Base-by-base conservation (phyloP, 2,113 vertebrate species). In the Apteryx owenii region DNA sequence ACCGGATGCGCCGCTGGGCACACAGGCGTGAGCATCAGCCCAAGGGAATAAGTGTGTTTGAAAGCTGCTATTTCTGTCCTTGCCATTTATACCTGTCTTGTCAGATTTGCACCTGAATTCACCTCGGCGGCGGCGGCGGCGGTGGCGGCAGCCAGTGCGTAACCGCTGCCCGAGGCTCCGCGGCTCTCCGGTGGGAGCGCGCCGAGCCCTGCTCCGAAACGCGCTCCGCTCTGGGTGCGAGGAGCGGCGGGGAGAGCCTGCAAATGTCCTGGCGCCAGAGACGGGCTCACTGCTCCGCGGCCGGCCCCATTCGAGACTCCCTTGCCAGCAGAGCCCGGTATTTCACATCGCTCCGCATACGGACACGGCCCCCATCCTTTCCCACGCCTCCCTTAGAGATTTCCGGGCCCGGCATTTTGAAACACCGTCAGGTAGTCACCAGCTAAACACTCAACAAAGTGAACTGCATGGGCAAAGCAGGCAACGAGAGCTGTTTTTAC, bases 21-120 rank as follows among this genome's bases (percentile, higher is more conserved):
- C 78, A 21, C 13, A 40, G 36, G 76, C 76, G 60, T 54, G 64
- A 88, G 42, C 9, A 3, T 28, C 89, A 95, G 36, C 89, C 69
- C 77, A 7, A 92, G 82, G 89, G 89, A 95, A 85, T 91, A 83
- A 95, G 69, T 75, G 54, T 91, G 79, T 70, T 96, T 38, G 36
- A 86, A 93, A 88, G 64, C 54, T 70, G 15, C 87, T 96, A 85
- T 95, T 97, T 91, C 87, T 88, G 87, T 91, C 89, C 69, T 62
- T 91, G 89, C 76, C 93, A 88, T 95, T 95, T 95, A 90, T 95
- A 83, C 0, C 4, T n/a, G 46, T 91, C 94, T 91, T 90, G 94
- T 96, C 93, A 93, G 71, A 88, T 96, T 95, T 91, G 89, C 36
- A 38, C 36, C 36, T 7, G 36, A 38, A 38, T 38, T 38, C 36